These are phyloP conservation scores for Rhynchophorus ferrugineus DNA, from an alignment of 1,140 invertebrate species.

Conservation along the genomic window DNA sequence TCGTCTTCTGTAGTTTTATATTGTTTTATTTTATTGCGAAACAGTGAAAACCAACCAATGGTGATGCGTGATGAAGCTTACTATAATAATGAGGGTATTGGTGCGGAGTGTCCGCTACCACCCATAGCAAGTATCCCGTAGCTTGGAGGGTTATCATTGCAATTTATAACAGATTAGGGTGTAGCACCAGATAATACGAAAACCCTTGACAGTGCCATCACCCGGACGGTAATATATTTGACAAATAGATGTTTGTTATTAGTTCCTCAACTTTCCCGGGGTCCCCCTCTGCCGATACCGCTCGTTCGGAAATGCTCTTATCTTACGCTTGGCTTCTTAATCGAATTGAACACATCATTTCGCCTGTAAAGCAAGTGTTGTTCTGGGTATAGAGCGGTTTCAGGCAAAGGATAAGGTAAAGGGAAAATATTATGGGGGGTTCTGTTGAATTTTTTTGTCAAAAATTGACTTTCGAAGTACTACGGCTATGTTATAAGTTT, in stretches of 20 bases:
- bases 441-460: too few species aligned
- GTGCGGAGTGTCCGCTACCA: constrained; percentile 8
- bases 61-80: too few species aligned
- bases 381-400: neutral
- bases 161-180: constrained; percentile 39
- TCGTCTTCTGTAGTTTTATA: too few species aligned
- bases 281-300: too few species aligned
- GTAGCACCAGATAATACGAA: constrained; percentile 34
- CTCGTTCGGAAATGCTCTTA: constrained; percentile 1
- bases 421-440: neutral
- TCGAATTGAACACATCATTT: constrained; percentile 4
- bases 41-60: too few species aligned
- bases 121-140: constrained; percentile 7
- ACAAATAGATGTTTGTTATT: constrained; percentile 39
- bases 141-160: constrained; percentile 35
- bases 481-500: too few species aligned
- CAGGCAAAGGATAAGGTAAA: too few species aligned
- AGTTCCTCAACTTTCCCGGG: constrained; percentile 23
- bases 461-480: too few species aligned
- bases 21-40: too few species aligned
- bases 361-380: constrained; percentile 9
- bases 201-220: constrained; percentile 33
- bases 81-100: too few species aligned
- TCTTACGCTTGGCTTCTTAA: constrained; percentile 8
- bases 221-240: constrained; percentile 36